Evolutionary conservation across 2,797 vertebrate species (phyloP).

Genomic region (Falco columbarius): DNA sequence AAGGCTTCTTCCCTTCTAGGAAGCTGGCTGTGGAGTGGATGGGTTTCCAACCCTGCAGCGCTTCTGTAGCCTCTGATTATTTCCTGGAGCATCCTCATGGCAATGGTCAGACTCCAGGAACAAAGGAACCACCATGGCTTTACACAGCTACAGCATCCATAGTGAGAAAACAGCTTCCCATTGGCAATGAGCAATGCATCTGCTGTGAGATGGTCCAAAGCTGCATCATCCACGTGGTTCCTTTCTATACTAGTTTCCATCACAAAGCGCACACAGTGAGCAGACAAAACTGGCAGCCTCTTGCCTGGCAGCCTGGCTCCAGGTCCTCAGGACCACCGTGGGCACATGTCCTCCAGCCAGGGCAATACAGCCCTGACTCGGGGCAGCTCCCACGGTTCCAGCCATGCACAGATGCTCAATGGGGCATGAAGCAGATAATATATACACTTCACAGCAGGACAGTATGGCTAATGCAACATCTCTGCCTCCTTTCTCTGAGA

Average conservation of each 20-base stretch:
- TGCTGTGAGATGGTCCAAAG: not conserved
- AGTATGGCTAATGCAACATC: not conserved
- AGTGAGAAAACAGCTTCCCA: not conserved
- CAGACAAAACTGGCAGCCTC: not conserved
- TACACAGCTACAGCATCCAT: not conserved
- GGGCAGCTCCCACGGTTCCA: not conserved
- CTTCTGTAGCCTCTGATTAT: not conserved
- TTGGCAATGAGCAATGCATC: rapidly evolving
- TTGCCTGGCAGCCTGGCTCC: not conserved
- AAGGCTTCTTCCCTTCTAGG: not conserved
- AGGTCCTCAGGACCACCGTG: rapidly evolving
- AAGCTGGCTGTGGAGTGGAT: not conserved
- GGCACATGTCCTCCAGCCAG: not conserved
- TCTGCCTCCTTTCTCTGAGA: not conserved
- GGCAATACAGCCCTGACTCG: not conserved
- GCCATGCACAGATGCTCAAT: not conserved
- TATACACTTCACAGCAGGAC: not conserved
- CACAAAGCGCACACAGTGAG: not conserved
- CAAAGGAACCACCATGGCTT: not conserved
- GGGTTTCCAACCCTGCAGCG: not conserved
- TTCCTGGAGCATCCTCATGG: not conserved
- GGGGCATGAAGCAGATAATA: not conserved
- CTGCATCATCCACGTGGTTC: rapidly evolving
- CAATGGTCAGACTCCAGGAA: not conserved
- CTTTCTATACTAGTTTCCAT: not conserved